Conservation (phyloP, 2,888 invertebrate species). For the Plebejus anna region DNA sequence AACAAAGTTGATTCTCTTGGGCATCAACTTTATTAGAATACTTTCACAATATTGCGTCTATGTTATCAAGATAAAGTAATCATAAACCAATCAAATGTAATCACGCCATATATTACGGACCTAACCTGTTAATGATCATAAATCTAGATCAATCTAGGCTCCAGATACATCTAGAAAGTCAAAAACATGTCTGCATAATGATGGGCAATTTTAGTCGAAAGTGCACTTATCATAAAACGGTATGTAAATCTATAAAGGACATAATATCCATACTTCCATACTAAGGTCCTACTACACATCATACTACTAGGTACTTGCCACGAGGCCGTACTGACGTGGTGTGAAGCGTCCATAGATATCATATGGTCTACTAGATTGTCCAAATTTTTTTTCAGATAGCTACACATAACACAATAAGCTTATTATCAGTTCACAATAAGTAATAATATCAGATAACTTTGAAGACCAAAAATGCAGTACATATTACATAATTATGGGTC, state of each 20-base stretch:
- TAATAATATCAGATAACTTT: too few relatives aligned
- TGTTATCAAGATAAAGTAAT: not conserved
- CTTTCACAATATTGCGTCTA: slow-evolving; percentile 6
- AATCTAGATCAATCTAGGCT: not conserved
- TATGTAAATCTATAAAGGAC: not conserved
- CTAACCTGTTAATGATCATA: slow-evolving; percentile 2
- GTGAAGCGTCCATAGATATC: too few relatives aligned
- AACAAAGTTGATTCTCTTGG: not conserved
- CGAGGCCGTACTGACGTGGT: too few relatives aligned
- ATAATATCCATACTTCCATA: too few relatives aligned
- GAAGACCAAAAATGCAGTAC: too few relatives aligned
- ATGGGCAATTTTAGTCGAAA: not conserved
- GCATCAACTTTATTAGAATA: not conserved
- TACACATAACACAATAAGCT: too few relatives aligned
- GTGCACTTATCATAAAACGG: not conserved
- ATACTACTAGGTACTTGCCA: too few relatives aligned
- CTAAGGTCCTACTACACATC: too few relatives aligned
- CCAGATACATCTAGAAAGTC: not conserved
- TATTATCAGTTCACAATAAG: too few relatives aligned
- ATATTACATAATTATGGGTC: too few relatives aligned
- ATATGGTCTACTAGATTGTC: too few relatives aligned
- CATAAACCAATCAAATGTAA: not conserved
- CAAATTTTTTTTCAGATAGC: too few relatives aligned
- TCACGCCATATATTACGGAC: not conserved
- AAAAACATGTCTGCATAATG: not conserved